Base-by-base conservation (phyloP, 64 coral and sea anemone genomes). In the Montipora sp. region DNA sequence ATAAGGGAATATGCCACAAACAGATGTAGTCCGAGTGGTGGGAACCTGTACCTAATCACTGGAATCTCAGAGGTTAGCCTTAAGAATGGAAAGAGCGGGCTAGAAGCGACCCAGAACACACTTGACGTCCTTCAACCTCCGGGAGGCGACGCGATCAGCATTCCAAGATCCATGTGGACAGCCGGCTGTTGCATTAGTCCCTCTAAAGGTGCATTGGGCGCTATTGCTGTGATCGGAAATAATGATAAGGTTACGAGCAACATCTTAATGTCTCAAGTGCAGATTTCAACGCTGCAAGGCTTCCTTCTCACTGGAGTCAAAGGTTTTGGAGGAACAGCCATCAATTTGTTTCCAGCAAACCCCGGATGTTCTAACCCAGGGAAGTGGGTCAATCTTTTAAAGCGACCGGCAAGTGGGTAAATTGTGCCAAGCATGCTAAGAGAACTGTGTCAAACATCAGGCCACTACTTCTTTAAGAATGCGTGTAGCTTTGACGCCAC, bases 221-320 rank as follows among this genome's bases (percentile, higher is more conserved):
- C 59, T 13, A 75, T 88, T 15, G 84, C 84, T 24, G 69, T 75
- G 70, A 74, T 88, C 75, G 84, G 84, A 5, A 88, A 88, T 27
- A 88, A 88, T 75, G 21, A 49, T 78, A 19, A 50, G 46, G 16
- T 5, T 19, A 78, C 48, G 50, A 50, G 2, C 7, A 16, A 15
- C 15, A 9, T 5, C 46, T 15, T 50, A 44, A 51, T 50, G 76
- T 78, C 47, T 78, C 9, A 51, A 51, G 46, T 50, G 47, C 5
- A 14, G 7, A 19, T 78, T 12, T 5, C 76, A 78, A 15, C 48
- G 76, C 76, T 78, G 6, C 10, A 78, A 16, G 47, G 4, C 76
- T 78, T 78, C 47, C 47, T 78, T 78, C 76, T 51, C 50, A 51
- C 47, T 78, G 76, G 76, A 6, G 76, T 78, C 47, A 48, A 78